Base-by-base conservation (phyloP, 2,113 vertebrate species). In the human region DNA sequence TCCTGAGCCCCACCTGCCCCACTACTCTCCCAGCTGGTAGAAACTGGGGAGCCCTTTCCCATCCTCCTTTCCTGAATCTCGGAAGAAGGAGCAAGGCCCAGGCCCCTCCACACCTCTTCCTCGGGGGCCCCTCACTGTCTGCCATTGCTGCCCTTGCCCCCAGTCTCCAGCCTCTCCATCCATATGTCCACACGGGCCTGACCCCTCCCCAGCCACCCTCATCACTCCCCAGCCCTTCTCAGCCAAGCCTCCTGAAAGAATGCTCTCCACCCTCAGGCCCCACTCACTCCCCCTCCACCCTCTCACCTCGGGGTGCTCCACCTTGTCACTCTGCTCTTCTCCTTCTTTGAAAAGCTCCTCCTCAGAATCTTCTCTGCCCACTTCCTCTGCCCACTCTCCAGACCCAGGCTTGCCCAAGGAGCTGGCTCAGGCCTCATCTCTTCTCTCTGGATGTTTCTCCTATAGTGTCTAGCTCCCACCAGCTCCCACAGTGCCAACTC, bases 301-400 rank as follows among this genome's bases (percentile, higher is more conserved):
- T 17, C 43, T 76, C 59, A 32, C 80, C 84, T 25, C 14, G 1
- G 8, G 0, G 20, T 84, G 23, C 50, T 0, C 80, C 0, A 0
- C 38, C 85, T 20, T 40, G 76, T 18, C 61, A 40, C 48, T 16
- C 32, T 35, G 27, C 35, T 25, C n/a, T 45, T 78, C 43, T 78
- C 50, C 45, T 8, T 48, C 70, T 40, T 80, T 48, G 52, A 59
- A 48, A 80, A 72, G 32, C 6, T 75, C 86, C 84, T 90, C 38
- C 66, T n/a, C 27, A 13, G 57, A 45, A 27, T 30, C 57, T 43
- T 40, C 18, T 48, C n/a, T 9, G 45, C 81, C 55, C 23, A 22
- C 25, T 22, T 27, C 75, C 18, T 48, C n/a, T 12, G 45, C 81
- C 55, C 23, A 22, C 20, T 22, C 52, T 68, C 87, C 82, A 93